phyloP scores from a whole-genome alignment of 64 coral and sea anemone genomes.

The Montipora foliosa region DNA sequence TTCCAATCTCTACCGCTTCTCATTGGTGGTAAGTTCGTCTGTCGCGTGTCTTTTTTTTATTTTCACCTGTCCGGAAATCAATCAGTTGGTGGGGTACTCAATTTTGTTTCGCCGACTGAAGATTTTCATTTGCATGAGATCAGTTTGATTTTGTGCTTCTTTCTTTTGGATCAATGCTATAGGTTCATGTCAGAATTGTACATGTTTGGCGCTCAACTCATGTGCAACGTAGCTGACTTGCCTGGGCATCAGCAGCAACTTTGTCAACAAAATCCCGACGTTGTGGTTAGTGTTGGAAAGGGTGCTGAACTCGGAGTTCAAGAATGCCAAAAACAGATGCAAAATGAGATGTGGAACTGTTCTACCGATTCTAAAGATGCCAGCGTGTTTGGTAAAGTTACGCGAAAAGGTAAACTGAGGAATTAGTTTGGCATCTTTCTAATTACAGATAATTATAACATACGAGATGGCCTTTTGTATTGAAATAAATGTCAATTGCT shows the following conservation, averaged over 20 bases:
- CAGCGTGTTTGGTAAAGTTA: constrained; percentile 91
- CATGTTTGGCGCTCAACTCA: constrained; percentile 68
- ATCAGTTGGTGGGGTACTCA: not conserved
- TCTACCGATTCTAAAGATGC: constrained; percentile 71
- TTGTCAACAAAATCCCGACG: constrained; percentile 91
- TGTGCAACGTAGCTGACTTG: constrained; percentile 79
- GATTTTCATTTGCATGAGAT: not conserved
- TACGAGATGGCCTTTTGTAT: not conserved
- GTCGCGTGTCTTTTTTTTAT: not conserved
- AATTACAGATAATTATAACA: not conserved
- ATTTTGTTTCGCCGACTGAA: not conserved
- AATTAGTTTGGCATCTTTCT: not conserved
- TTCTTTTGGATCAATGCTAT: not conserved
- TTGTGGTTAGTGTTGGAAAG: constrained; percentile 90
- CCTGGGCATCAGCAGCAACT: constrained; percentile 68
- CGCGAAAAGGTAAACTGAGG: constrained; percentile 73
- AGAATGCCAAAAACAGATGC: constrained; percentile 90
- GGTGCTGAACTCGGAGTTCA: constrained; percentile 85
- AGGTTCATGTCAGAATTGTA: constrained; percentile 97
- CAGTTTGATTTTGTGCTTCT: not conserved
- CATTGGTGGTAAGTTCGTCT: constrained; percentile 18
- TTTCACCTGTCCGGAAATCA: not conserved
- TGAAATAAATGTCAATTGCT: not conserved
- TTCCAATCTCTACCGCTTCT: not conserved
- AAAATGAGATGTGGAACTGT: constrained; percentile 91